Evolutionary conservation across 2,797 vertebrate genomes (phyloP), one percentile per base, ranked within the genome.

Genomic region (Rhynchonycteris naso): DNA sequence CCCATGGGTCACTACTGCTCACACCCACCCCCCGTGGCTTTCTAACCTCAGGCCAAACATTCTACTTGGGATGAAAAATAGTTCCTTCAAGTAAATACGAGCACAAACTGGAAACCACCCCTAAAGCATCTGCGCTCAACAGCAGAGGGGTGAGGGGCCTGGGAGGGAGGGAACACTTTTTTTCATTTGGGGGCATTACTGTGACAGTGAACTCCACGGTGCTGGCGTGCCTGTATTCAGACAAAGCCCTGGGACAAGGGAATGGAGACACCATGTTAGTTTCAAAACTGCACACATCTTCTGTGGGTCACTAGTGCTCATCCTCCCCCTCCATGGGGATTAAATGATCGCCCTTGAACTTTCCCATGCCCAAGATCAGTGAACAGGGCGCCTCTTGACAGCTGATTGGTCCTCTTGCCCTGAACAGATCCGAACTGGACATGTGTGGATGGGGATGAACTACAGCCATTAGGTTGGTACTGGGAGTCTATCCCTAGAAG

Each of bases 401-500:
- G 26, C 68, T 28, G 84, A 92, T 14, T 76, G 84, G 83, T 90
- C 85, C 43, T 90, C 74, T 52, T 63, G 54, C n/a, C 82, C 88
- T 86, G 0, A 0, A 94, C 66, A 81, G 96, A 95, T 83, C 96
- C 86, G 28, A 65, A 87, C 78, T 59, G 0, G 0, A 84, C 22
- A 22, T 22, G 16, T 74, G n/a, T 47, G 93, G 72, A 43, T 89
- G 68, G 5, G 79, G 92, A 95, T n/a, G 33, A 82, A 93, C 4
- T 74, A 35, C 80, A 96, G 90, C 7, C 96, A 43, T 90, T 95
- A 79, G 94, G 96, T 93, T 93, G 96, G 90, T 92, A 5, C 95
- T 97, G 79, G 71, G 95, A 95, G 88, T 92, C 94, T 91, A 84
- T 72, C 93, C 91, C 95, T 91, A 91, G 74, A 94, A 93, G 91